Conservation (phyloP, 1,140 invertebrate genomes). For the Patella vulgata region DNA sequence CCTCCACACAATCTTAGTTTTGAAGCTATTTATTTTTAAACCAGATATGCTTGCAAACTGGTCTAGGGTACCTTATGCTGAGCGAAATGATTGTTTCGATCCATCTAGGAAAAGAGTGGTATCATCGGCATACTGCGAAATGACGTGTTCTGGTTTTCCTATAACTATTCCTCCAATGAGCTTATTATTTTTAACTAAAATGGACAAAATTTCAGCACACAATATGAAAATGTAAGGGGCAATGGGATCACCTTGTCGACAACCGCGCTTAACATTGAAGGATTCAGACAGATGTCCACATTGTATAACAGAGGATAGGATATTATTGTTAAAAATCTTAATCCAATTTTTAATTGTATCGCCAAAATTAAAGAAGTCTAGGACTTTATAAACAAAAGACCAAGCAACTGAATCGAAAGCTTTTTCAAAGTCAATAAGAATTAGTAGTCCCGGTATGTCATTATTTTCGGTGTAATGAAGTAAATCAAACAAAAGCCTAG, state of each 20-base stretch:
- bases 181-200: constrained; percentile 17
- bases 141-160: constrained; percentile 5
- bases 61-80: constrained; percentile 3
- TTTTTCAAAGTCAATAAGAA: background rate
- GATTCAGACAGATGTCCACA: constrained; percentile 11
- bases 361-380: constrained; percentile 16
- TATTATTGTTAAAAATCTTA: constrained; percentile 14
- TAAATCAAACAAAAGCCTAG: background rate
- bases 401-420: background rate
- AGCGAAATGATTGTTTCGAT: constrained; percentile 13
- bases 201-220: constrained; percentile 22
- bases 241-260: constrained; percentile 22
- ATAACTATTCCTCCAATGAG: constrained; percentile 24
- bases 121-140: constrained; percentile 25
- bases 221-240: constrained; percentile 23
- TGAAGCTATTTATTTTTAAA: too few relatives aligned
- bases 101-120: constrained; percentile 20
- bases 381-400: constrained; percentile 17
- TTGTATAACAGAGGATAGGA: constrained; percentile 12
- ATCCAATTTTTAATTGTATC: constrained; percentile 1
- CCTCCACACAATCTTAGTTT: too few relatives aligned
- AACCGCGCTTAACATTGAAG: constrained; percentile 10
- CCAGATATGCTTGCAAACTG: background rate
- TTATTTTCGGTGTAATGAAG: background rate
- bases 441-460: background rate